These are phyloP conservation scores for Corythoichthys intestinalis DNA, from an alignment of 2,113 vertebrate genomes.

Conservation along the genomic window DNA sequence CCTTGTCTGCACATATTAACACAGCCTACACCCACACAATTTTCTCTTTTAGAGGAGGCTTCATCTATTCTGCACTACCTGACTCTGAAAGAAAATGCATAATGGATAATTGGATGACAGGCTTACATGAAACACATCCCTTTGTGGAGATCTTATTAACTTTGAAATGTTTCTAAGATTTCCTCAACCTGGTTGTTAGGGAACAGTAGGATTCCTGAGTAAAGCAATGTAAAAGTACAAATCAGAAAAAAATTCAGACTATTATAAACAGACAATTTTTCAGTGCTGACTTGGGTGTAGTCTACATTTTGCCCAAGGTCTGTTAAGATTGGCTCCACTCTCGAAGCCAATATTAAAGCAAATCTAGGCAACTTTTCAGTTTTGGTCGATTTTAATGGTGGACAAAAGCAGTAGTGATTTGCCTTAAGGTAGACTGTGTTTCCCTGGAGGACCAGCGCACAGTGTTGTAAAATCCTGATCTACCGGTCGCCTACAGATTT, in stretches of 20 bases:
- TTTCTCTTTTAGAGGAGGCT: slow-evolving; percentile 78
- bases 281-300: neutral
- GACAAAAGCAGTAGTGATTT: too few species aligned
- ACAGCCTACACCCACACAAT: slow-evolving; percentile 74
- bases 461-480: too few species aligned
- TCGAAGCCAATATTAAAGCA: neutral
- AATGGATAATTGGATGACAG: slow-evolving; percentile 4
- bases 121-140: neutral
- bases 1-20: slow-evolving; percentile 73
- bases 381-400: too few species aligned
- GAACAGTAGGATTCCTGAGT: neutral
- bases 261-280: neutral
- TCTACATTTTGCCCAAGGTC: neutral
- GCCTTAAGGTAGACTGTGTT: too few species aligned
- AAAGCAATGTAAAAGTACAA: neutral
- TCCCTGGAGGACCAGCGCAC: too few species aligned
- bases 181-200: neutral
- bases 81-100: slow-evolving; percentile 77
- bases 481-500: too few species aligned
- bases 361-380: too few species aligned
- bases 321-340: neutral
- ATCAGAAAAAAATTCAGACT: neutral
- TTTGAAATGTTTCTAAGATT: neutral
- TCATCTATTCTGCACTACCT: slow-evolving; percentile 78
- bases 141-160: neutral